These are phyloP conservation scores for Nerophis ophidion DNA, from an alignment of 2,113 vertebrate genomes.

Conservation along the genomic window DNA sequence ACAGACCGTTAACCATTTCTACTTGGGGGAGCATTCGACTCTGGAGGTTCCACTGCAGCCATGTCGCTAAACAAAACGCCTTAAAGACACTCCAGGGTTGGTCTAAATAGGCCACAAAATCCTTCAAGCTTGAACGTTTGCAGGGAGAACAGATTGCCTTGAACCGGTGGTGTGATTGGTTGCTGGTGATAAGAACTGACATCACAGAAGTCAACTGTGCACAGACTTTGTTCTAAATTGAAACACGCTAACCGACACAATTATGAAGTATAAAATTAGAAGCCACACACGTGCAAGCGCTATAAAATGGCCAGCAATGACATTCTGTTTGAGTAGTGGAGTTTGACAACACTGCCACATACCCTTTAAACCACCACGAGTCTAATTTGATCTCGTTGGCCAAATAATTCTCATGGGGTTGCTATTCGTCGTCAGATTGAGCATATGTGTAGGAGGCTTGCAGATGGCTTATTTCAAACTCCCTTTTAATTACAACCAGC, in stretches of 20 bases:
- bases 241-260: conserved; percentile 3
- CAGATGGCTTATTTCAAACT: conserved; percentile 51
- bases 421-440: conserved; percentile 34
- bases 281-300: neutral
- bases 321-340: conserved; percentile 10
- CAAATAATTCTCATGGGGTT: conserved; percentile 29
- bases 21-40: neutral
- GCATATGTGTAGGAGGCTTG: conserved; percentile 46
- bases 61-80: neutral
- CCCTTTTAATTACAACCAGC: conserved; percentile 44
- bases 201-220: conserved; percentile 27
- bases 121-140: conserved; percentile 3
- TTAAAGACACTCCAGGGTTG: neutral
- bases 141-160: conserved; percentile 21
- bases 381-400: conserved; percentile 28
- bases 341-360: conserved; percentile 2
- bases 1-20: no score
- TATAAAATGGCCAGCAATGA: conserved; percentile 15
- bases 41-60: neutral
- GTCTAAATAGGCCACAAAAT: neutral
- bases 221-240: conserved; percentile 1
- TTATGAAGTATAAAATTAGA: neutral
- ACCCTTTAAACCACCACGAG: conserved; percentile 8
- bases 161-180: conserved; percentile 10
- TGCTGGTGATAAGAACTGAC: conserved; percentile 20